phyloP scores from a whole-genome alignment of 2,797 vertebrate species.

The Falco novaeseelandiae region DNA sequence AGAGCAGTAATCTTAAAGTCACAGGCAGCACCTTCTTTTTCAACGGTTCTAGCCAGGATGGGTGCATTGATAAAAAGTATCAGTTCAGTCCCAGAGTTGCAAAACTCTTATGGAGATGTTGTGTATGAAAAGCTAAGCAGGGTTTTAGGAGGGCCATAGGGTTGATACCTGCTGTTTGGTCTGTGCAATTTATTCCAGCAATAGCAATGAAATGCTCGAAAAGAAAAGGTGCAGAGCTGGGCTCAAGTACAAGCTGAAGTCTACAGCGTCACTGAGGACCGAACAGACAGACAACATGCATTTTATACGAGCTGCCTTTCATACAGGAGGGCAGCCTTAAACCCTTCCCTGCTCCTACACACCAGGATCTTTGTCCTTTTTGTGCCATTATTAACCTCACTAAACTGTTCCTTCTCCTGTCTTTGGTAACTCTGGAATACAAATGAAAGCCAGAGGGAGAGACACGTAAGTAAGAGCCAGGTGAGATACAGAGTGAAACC shows the following conservation, averaged over 20 bases:
- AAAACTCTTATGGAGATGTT: neutral
- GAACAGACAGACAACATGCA: neutral
- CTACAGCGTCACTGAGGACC: neutral
- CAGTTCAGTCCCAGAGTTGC: neutral
- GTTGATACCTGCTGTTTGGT: neutral
- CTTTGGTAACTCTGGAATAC: neutral
- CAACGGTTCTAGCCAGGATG: neutral
- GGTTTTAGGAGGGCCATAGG: neutral
- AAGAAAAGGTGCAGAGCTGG: neutral
- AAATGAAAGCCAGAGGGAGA: slow-evolving; percentile 18
- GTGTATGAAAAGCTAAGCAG: neutral
- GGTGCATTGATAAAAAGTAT: neutral
- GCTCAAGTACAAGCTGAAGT: neutral
- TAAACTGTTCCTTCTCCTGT: slow-evolving; percentile 5
- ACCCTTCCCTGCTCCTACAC: neutral
- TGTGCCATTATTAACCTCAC: neutral
- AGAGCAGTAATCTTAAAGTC: slow-evolving; percentile 15
- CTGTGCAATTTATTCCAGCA: neutral
- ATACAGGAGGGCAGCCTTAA: neutral
- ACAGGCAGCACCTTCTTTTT: slow-evolving; percentile 7
- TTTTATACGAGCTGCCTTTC: neutral
- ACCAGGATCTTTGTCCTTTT: slow-evolving; percentile 6
- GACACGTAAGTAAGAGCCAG: neutral
- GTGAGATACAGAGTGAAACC: neutral
- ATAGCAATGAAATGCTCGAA: neutral